These are phyloP conservation scores for Probaryconus sp. DNA, from an alignment of 1,140 invertebrate genomes.

Conservation along the genomic window DNA sequence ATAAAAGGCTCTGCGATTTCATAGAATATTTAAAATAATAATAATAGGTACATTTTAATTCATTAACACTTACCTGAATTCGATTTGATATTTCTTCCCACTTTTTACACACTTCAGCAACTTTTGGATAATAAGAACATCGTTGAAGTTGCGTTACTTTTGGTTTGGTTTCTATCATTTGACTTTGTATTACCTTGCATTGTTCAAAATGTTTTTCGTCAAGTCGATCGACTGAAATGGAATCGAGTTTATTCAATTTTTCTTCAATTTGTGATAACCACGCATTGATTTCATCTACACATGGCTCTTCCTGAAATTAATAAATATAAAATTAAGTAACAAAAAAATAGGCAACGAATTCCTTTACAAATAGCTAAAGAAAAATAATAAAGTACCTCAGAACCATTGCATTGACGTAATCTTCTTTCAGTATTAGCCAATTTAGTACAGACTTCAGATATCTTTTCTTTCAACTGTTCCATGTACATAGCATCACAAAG, in stretches of 20 bases:
- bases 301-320: slow-evolving; percentile 70
- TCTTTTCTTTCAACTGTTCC: slow-evolving; percentile 81
- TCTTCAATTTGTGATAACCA: slow-evolving; percentile 77
- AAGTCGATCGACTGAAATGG: slow-evolving; percentile 70
- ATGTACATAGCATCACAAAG: slow-evolving; percentile 83
- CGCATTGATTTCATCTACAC: slow-evolving; percentile 77
- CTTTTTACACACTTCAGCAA: slow-evolving; percentile 72
- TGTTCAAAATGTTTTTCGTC: slow-evolving; percentile 76
- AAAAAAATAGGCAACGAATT: slow-evolving; percentile 16
- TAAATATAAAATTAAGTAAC: not conserved
- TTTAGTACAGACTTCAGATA: slow-evolving; percentile 70
- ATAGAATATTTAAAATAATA: slow-evolving; percentile 14
- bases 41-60: no score
- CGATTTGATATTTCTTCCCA: slow-evolving; percentile 73
- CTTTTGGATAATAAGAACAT: slow-evolving; percentile 72
- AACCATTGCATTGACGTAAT: slow-evolving; percentile 67
- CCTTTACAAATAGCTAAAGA: slow-evolving; percentile 11
- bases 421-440: slow-evolving; percentile 73
- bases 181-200: slow-evolving; percentile 76
- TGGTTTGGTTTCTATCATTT: slow-evolving; percentile 74
- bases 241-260: slow-evolving; percentile 72
- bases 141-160: slow-evolving; percentile 74
- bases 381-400: slow-evolving; percentile 64
- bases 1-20: slow-evolving; percentile 16
- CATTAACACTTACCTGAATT: slow-evolving; percentile 74